Evolutionary conservation across 2,888 invertebrate species (phyloP).

Genomic region (Dryococelus australis): DNA sequence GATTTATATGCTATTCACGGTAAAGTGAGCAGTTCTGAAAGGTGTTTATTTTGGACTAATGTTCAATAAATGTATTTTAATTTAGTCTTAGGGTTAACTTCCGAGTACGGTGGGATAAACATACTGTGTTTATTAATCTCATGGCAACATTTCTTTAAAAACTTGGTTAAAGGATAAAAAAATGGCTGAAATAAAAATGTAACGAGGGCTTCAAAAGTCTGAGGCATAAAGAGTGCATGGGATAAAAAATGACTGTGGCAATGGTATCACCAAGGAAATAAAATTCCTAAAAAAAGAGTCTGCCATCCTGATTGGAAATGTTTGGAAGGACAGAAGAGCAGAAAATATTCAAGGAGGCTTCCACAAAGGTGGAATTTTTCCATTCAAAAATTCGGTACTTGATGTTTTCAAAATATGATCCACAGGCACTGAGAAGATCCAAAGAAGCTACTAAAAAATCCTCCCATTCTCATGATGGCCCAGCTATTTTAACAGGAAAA

Average conservation of each 20-base stretch:
- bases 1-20: constrained; percentile 51
- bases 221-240: background rate
- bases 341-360: background rate
- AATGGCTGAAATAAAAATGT: no score
- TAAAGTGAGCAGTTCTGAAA: no score
- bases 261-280: background rate
- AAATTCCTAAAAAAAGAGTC: background rate
- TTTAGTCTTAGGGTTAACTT: no score
- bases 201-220: no score
- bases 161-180: no score
- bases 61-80: no score
- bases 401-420: background rate
- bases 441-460: background rate
- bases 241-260: background rate
- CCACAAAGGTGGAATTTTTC: background rate
- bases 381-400: background rate
- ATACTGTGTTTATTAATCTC: no score
- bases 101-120: no score
- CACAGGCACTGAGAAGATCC: background rate
- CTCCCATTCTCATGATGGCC: background rate
- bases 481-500: background rate
- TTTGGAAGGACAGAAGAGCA: background rate
- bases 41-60: no score
- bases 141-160: no score
- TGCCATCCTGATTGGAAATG: background rate